phyloP scores from a whole-genome alignment of 2,888 invertebrate genomes.

The Oithona nana region DNA sequence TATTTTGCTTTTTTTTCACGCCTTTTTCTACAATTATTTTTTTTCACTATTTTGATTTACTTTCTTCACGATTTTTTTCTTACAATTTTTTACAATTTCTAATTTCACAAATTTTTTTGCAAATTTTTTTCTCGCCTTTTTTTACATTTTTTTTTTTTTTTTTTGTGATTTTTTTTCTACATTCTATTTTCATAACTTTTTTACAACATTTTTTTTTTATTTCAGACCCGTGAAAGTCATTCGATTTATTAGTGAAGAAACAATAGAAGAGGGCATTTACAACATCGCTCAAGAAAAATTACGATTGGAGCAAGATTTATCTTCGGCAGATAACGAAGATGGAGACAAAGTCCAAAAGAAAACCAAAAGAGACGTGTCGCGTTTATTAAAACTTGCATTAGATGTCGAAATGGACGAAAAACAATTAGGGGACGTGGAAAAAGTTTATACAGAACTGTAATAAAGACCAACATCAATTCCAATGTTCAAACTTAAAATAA shows the following conservation, averaged over 20 bases:
- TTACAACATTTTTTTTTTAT: background rate
- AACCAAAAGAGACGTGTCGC: background rate
- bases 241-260: conserved; percentile 59
- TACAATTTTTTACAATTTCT: background rate
- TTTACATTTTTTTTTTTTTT: background rate
- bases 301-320: conserved; percentile 68
- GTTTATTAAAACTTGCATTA: conserved; percentile 1
- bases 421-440: conserved; percentile 4
- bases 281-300: conserved; percentile 76
- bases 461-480: no score
- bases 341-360: background rate
- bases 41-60: background rate
- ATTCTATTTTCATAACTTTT: background rate
- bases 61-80: background rate
- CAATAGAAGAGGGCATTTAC: conserved; percentile 83
- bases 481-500: no score
- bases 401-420: conserved; percentile 11
- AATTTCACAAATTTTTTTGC: no score
- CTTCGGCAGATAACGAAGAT: conserved; percentile 20
- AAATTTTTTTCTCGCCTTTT: conserved; percentile 3
- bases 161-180: conserved; percentile 9
- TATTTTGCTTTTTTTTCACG: background rate
- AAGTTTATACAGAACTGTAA: conserved; percentile 6
- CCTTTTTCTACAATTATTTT: background rate
- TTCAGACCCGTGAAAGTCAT: conserved; percentile 62